Conservation (phyloP, 2,888 invertebrate genomes). For the Perizoma affinitatum region DNA sequence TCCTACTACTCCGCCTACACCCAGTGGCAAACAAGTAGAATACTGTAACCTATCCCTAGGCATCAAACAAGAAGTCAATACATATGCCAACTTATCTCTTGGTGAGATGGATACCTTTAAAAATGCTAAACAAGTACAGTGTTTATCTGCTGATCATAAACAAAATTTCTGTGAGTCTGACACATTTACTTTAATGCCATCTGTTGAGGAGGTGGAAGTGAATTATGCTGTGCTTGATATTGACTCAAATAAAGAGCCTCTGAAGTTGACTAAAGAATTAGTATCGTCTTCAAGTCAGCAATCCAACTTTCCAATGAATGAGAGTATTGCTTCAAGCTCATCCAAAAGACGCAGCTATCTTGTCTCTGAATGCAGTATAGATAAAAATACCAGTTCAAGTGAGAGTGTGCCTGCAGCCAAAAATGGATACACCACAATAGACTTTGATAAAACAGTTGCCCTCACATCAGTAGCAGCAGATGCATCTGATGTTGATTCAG, state of each 20-base stretch:
- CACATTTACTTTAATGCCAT: constrained; percentile 70
- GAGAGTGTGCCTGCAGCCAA: constrained; percentile 84
- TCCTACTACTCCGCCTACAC: constrained; percentile 68
- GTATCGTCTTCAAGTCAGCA: constrained; percentile 65
- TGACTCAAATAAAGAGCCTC: constrained; percentile 80
- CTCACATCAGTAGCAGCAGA: constrained; percentile 91
- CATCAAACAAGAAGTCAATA: constrained; percentile 62
- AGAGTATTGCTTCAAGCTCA: constrained; percentile 59
- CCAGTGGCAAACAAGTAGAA: constrained; percentile 62
- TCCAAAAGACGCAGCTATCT: constrained; percentile 62
- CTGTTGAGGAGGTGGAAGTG: constrained; percentile 76
- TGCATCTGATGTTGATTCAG: constrained; percentile 85
- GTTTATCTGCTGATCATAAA: constrained; percentile 55
- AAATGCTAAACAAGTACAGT: constrained; percentile 53
- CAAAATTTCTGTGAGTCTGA: constrained; percentile 77
- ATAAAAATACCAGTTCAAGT: constrained; percentile 50
- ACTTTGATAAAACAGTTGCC: constrained; percentile 96
- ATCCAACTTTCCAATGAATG: constrained; percentile 62
- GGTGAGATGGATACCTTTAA: constrained; percentile 66
- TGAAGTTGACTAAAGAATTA: constrained; percentile 52
- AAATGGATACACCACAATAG: constrained; percentile 94
- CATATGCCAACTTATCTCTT: constrained; percentile 73
- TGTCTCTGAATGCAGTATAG: constrained; percentile 67
- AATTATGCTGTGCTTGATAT: constrained; percentile 93
- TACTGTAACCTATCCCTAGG: constrained; percentile 68